A percentile compares a stretch with the other conserved stretches of the same genome.
Conservation (phyloP, 2,113 vertebrate species). For the Melanocharis versteri region DNA sequence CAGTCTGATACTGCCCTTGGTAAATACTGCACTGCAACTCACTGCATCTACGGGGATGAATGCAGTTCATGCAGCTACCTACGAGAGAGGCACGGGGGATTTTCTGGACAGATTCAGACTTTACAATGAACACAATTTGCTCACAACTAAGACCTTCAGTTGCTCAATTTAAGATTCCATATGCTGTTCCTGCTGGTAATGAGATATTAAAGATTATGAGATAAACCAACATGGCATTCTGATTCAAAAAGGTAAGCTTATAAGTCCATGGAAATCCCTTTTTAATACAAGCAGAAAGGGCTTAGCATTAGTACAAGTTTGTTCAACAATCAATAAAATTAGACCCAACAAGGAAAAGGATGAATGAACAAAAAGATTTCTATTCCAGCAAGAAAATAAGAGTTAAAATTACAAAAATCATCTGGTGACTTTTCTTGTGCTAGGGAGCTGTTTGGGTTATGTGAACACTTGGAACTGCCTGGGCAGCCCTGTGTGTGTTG, state of each 20-base stretch:
- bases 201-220: constrained; percentile 52
- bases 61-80: background rate
- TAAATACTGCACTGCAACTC: background rate
- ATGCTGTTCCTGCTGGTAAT: constrained; percentile 25
- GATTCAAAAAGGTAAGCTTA: constrained; percentile 5
- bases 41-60: background rate
- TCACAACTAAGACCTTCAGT: background rate
- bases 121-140: background rate
- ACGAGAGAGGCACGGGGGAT: background rate
- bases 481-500: background rate
- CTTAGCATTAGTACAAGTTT: background rate
- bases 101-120: background rate
- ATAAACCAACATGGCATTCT: background rate
- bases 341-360: background rate
- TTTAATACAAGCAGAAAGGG: constrained; percentile 1
- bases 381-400: background rate
- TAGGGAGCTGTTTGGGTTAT: background rate
- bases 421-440: background rate
- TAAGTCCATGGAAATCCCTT: constrained; percentile 11
- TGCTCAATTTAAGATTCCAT: constrained; percentile 1
- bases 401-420: background rate
- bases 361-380: background rate
- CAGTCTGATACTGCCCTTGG: background rate
- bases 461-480: background rate
- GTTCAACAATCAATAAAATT: background rate